Conservation (phyloP, 2,888 invertebrate genomes). For the Euzophera pinguis region DNA sequence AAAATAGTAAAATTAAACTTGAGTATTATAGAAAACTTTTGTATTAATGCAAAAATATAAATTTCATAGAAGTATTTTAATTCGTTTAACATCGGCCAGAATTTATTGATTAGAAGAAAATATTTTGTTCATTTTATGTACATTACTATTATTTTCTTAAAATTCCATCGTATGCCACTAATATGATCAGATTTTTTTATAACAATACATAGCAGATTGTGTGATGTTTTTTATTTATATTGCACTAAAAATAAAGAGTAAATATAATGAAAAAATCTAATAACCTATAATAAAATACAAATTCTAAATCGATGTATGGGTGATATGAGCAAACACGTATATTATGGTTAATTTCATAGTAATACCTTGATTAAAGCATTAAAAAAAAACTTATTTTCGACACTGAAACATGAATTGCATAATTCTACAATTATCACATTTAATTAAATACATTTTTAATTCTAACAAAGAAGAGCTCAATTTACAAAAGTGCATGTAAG, state of each 20-base stretch:
- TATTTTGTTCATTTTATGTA: not conserved
- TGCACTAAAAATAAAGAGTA: conserved; percentile 36
- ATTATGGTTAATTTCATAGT: conserved; percentile 23
- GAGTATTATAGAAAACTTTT: conserved; percentile 2
- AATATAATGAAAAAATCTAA: conserved; percentile 25
- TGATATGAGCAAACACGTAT: conserved; percentile 55
- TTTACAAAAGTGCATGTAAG: conserved; percentile 15
- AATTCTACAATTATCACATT: conserved; percentile 48
- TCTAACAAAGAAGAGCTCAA: conserved; percentile 22
- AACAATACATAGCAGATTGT: conserved; percentile 12
- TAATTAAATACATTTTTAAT: conserved; percentile 29
- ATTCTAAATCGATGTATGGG: conserved; percentile 57
- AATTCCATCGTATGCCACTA: conserved; percentile 2
- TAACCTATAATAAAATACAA: conserved; percentile 24
- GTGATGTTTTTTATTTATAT: conserved; percentile 32
- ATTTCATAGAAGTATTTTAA: not conserved
- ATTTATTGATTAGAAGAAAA: not conserved
- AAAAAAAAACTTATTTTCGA: conserved; percentile 29
- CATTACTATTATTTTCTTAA: not conserved
- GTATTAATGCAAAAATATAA: not conserved
- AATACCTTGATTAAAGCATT: conserved; percentile 14
- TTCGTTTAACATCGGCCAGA: not conserved
- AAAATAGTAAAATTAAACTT: not conserved
- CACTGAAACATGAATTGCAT: conserved; percentile 32
- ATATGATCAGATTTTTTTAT: not conserved